These are phyloP conservation scores for Drosophila kikkawai DNA, from an alignment of 1,140 invertebrate species.

Conservation along the genomic window DNA sequence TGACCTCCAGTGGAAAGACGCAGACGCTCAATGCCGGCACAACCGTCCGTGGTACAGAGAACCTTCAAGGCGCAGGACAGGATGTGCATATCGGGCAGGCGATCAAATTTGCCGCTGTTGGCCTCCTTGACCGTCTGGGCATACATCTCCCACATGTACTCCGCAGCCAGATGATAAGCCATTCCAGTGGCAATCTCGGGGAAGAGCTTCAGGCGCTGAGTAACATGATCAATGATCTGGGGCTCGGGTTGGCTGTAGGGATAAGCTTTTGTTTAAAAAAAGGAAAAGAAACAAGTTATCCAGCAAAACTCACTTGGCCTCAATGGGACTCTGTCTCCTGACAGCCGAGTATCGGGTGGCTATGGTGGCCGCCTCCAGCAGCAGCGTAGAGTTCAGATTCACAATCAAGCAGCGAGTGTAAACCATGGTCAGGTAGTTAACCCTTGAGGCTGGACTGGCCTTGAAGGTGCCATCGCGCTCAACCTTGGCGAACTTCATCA, in stretches of 20 bases:
- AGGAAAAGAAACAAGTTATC: rapidly evolving
- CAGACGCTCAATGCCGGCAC: slow-evolving; percentile 90
- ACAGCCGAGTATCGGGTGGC: slow-evolving; percentile 95
- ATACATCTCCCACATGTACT: slow-evolving; percentile 93
- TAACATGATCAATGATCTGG: slow-evolving; percentile 96
- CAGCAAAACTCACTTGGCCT: slow-evolving; percentile 88
- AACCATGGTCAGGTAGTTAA: slow-evolving; percentile 97
- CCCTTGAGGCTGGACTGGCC: slow-evolving; percentile 92
- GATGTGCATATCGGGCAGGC: slow-evolving; percentile 94
- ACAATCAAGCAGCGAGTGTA: slow-evolving; percentile 94
- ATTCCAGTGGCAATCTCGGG: slow-evolving; percentile 92
- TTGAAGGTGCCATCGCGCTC: slow-evolving; percentile 94
- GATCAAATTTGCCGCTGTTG: slow-evolving; percentile 91
- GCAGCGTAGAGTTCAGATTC: slow-evolving; percentile 88
- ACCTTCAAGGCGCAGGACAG: slow-evolving; percentile 97
- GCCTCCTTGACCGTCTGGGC: slow-evolving; percentile 92
- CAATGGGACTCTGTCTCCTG: slow-evolving; percentile 93
- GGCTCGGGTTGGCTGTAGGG: slow-evolving; percentile 88
- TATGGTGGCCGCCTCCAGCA: slow-evolving; percentile 93
- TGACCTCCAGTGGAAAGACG: slow-evolving; percentile 96
- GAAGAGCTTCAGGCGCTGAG: slow-evolving; percentile 96
- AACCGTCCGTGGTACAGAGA: slow-evolving; percentile 91
- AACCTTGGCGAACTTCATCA: slow-evolving; percentile 97
- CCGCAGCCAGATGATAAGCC: slow-evolving; percentile 90
- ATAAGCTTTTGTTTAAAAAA: neutral